Evolutionary conservation across 2,113 vertebrate genomes (phyloP).

Genomic region (Notothenia coriiceps): DNA sequence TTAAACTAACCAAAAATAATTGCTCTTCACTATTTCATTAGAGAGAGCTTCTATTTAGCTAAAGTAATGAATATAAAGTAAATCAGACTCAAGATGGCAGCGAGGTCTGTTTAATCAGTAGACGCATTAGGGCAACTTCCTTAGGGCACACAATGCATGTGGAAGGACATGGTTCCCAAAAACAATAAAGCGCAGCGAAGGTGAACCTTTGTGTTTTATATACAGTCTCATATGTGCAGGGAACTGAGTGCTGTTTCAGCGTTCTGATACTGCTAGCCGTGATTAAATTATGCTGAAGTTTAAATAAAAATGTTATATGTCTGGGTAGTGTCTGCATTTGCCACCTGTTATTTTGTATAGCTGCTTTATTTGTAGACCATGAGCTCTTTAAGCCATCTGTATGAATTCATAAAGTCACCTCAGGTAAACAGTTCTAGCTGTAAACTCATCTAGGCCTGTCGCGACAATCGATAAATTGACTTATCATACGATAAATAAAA

Average conservation of each 20-base stretch:
- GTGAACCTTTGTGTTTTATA: conserved; percentile 13
- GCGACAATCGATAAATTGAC: too few species aligned
- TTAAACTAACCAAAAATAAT: not conserved
- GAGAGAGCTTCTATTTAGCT: conserved; percentile 35
- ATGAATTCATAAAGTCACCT: conserved; percentile 8
- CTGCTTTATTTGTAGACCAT: conserved; percentile 8
- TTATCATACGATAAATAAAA: too few species aligned
- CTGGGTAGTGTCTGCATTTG: conserved; percentile 22
- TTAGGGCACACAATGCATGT: not conserved
- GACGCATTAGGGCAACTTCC: conserved; percentile 33
- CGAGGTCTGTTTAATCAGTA: conserved; percentile 38
- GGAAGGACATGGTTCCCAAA: conserved; percentile 6
- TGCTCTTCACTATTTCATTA: conserved; percentile 33
- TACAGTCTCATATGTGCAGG: conserved; percentile 23
- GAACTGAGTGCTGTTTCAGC: not conserved
- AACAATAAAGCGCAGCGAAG: conserved; percentile 12
- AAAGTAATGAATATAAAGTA: conserved; percentile 45
- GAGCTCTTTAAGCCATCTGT: not conserved
- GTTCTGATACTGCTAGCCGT: conserved; percentile 10
- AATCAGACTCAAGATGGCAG: conserved; percentile 18
- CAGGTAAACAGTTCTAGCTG: not conserved
- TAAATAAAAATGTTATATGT: conserved; percentile 21
- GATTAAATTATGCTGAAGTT: conserved; percentile 22
- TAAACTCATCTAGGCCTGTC: not conserved
- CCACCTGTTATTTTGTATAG: conserved; percentile 33